Evolutionary conservation across 2,888 invertebrate genomes (phyloP).

Genomic region (Leptinotarsa peninsularis): DNA sequence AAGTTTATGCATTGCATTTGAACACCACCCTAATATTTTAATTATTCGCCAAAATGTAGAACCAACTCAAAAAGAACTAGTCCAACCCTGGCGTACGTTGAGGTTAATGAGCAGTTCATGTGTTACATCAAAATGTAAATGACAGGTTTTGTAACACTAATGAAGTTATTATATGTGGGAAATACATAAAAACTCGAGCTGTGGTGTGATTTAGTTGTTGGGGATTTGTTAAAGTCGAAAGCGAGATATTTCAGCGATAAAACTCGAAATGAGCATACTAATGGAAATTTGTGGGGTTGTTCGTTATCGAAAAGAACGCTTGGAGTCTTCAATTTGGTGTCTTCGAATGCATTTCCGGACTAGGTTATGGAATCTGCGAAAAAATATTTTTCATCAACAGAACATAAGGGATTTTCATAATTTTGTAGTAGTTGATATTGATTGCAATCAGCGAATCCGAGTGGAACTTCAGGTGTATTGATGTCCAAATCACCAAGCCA

Average conservation of each 20-base stretch:
- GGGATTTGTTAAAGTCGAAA: conserved; percentile 24
- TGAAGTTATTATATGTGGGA: conserved; percentile 45
- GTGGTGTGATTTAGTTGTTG: conserved; percentile 37
- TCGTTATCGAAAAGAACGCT: conserved; percentile 22
- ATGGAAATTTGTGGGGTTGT: conserved; percentile 40
- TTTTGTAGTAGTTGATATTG: no score
- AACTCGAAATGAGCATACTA: conserved; percentile 32
- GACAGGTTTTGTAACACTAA: conserved; percentile 42
- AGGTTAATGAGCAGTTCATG: conserved; percentile 42
- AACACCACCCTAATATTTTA: no score
- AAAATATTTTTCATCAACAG: no score
- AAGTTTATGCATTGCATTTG: no score
- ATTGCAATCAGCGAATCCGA: no score
- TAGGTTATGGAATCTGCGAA: no score
- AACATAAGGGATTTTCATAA: no score
- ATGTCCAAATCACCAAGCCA: no score
- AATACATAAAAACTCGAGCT: conserved; percentile 39
- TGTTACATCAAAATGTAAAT: conserved; percentile 47
- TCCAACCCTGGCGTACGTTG: neutral
- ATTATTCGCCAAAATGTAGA: no score
- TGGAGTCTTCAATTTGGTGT: no score
- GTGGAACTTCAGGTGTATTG: no score
- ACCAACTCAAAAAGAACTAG: neutral
- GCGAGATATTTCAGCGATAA: conserved; percentile 31
- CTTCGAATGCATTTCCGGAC: no score